Evolutionary conservation across 2,113 vertebrate genomes (phyloP).

Genomic region (Ophthalmotilapia sp.): DNA sequence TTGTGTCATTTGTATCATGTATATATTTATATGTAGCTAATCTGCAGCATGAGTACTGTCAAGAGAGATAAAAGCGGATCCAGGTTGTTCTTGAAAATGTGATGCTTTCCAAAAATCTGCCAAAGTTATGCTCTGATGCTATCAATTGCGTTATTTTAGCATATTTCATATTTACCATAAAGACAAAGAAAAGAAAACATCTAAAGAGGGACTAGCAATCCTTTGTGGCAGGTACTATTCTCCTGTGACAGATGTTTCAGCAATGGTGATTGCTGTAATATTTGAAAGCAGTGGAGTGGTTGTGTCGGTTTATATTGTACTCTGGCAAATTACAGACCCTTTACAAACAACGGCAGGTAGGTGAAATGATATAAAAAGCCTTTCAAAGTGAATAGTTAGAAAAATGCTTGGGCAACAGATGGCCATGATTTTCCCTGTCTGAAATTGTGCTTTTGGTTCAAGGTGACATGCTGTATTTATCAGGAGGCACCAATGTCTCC

Average conservation of each 20-base stretch:
- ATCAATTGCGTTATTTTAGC: background rate
- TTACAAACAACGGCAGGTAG: background rate
- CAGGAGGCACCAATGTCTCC: background rate
- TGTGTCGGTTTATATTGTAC: background rate
- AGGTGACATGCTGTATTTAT: background rate
- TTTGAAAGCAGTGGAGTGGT: background rate
- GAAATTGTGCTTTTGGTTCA: background rate
- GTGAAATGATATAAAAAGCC: background rate
- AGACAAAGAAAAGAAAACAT: background rate
- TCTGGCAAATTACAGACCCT: background rate
- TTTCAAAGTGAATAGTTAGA: slow-evolving; percentile 2
- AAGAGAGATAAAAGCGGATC: background rate
- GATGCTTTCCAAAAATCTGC: background rate
- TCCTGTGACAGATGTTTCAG: background rate
- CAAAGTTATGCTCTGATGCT: background rate
- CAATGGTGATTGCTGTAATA: background rate
- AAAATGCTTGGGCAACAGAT: background rate
- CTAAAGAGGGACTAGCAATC: background rate
- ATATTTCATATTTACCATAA: background rate
- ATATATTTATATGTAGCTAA: background rate
- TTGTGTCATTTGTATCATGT: background rate
- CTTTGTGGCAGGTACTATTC: background rate
- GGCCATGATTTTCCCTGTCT: background rate
- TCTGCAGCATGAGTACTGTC: background rate
- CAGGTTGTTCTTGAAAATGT: background rate